A percentile compares a stretch with the other conserved stretches of the same genome.
Conservation (phyloP, 1,140 invertebrate species). For the Solen grandis region DNA sequence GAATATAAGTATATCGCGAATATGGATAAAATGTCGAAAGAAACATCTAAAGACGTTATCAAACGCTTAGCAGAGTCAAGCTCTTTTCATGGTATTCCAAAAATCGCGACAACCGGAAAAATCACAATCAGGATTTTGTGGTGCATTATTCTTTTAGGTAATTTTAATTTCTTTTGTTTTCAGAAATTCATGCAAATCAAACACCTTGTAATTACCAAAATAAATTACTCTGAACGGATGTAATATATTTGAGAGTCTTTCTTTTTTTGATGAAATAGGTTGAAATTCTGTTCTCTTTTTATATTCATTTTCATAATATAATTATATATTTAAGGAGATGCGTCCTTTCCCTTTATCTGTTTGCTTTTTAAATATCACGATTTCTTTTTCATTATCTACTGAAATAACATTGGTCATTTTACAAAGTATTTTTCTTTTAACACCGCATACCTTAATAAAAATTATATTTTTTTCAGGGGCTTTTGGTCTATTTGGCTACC, state of each 20-base stretch:
- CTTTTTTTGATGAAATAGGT: neutral
- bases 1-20: neutral
- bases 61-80: conserved; percentile 7
- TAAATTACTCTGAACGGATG: too few species aligned
- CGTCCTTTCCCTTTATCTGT: neutral
- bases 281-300: neutral
- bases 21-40: neutral
- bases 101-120: conserved; percentile 17
- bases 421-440: neutral
- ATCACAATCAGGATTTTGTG: conserved; percentile 17
- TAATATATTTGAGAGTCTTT: neutral
- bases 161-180: neutral
- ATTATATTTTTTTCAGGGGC: neutral
- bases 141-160: conserved; percentile 22
- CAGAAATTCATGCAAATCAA: neutral
- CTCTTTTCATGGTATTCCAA: conserved; percentile 31
- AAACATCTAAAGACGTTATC: neutral
- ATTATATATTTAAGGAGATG: neutral
- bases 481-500: neutral
- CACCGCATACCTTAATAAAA: neutral
- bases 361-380: neutral
- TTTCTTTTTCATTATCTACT: neutral
- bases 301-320: neutral
- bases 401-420: neutral
- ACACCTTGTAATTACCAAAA: too few species aligned